A percentile compares a stretch with the other conserved stretches of the same genome.
Conservation (phyloP, 2,797 vertebrate genomes). For the Micrastur ruficollis region DNA sequence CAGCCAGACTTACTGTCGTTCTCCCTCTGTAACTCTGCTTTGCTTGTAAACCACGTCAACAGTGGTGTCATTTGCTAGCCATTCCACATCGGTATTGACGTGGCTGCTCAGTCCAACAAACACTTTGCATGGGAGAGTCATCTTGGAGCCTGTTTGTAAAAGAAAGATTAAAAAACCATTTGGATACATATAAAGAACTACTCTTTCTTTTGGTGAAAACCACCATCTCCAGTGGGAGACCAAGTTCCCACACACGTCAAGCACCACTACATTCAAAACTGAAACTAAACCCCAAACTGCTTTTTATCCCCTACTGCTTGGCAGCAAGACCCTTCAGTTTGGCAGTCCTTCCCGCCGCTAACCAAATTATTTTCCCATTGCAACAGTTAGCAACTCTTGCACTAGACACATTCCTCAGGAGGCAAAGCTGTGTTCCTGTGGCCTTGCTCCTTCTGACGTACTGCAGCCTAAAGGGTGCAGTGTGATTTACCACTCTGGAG, state of each 20-base stretch:
- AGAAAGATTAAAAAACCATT: background rate
- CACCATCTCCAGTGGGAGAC: background rate
- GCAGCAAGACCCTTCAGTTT: background rate
- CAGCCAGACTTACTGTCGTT: constrained; percentile 75
- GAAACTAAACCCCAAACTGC: background rate
- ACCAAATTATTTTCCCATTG: background rate
- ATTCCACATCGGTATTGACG: constrained; percentile 76
- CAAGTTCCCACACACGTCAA: background rate
- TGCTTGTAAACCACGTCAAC: constrained; percentile 73
- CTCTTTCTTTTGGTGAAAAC: background rate
- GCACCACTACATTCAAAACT: background rate
- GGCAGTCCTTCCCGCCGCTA: background rate
- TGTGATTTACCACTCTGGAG: background rate
- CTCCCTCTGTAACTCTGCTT: constrained; percentile 74
- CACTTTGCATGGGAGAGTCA: constrained; percentile 84
- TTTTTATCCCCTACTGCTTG: background rate
- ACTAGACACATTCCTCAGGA: background rate
- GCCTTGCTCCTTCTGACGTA: background rate
- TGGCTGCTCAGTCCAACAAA: constrained; percentile 72
- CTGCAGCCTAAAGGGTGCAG: background rate
- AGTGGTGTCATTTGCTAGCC: constrained; percentile 78
- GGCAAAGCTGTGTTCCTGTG: background rate
- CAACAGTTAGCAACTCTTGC: background rate
- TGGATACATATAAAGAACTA: background rate
- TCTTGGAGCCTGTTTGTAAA: constrained; percentile 77